Percentiles rank a stretch among this genome's conserved stretches.
Evolutionary conservation across 2,888 invertebrate species (phyloP).

Genomic region (Macaria liturata): DNA sequence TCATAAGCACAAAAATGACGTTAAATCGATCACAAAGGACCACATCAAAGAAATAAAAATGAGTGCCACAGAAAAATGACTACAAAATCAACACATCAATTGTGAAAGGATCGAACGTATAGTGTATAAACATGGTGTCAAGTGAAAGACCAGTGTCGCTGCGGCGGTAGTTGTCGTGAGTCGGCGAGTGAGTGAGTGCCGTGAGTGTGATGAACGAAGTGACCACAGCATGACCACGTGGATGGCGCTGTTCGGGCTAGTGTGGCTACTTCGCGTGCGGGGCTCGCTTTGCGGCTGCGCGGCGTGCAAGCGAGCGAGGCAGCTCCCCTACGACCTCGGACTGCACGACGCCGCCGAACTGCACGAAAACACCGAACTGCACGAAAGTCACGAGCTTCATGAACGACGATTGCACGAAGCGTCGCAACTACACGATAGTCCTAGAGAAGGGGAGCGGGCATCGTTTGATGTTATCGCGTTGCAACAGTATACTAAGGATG

Average conservation of each 20-base stretch:
- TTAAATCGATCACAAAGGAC: no score
- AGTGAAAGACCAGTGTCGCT: neutral
- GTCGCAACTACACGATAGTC: conserved; percentile 28
- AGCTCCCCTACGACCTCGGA: conserved; percentile 48
- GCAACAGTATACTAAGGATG: conserved; percentile 76
- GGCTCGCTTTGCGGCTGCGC: conserved; percentile 90
- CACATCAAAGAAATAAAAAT: no score
- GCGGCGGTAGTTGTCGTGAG: conserved; percentile 20
- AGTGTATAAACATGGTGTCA: neutral
- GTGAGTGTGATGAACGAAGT: conserved; percentile 59
- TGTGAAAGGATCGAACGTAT: neutral
- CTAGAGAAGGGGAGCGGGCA: conserved; percentile 53
- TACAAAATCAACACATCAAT: no score
- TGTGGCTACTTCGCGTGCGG: conserved; percentile 92
- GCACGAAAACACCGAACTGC: conserved; percentile 23
- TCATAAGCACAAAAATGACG: no score
- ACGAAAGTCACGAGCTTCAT: neutral
- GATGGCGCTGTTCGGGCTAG: conserved; percentile 94
- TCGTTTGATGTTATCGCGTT: conserved; percentile 74
- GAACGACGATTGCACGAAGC: conserved; percentile 9
- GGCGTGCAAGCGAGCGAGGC: conserved; percentile 85
- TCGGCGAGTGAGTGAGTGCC: conserved; percentile 37
- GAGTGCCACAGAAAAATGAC: no score
- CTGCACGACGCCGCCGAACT: conserved; percentile 18
- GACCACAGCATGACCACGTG: conserved; percentile 81